Percentiles rank a stretch among this genome's conserved stretches.
Conservation (phyloP, 1,140 invertebrate species). For the Penaeus chinensis region DNA sequence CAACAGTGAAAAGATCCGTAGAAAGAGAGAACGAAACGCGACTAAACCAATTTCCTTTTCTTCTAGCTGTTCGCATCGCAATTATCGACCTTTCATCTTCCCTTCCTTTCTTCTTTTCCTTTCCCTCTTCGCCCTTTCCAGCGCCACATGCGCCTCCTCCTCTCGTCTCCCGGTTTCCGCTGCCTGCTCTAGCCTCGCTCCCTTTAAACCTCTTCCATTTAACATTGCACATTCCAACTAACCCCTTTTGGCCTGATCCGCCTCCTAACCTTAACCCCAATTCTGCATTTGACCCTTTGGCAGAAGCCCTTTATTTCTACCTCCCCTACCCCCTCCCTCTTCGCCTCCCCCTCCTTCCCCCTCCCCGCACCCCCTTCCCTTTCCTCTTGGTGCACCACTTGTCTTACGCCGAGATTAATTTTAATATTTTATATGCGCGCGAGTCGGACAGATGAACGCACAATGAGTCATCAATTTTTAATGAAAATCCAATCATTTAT, state of each 20-base stretch:
- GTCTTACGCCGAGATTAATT: slow-evolving; percentile 50
- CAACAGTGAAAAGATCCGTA: no score
- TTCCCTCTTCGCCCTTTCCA: not conserved
- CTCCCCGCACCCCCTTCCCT: not conserved
- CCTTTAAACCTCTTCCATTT: not conserved
- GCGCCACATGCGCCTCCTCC: not conserved
- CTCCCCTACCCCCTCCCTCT: not conserved
- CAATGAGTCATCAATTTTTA: slow-evolving; percentile 58
- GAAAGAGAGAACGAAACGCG: no score
- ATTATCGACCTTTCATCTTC: not conserved
- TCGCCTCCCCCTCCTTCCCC: not conserved
- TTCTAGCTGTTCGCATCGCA: no score
- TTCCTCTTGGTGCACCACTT: slow-evolving; percentile 48
- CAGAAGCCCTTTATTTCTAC: not conserved
- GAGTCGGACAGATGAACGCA: slow-evolving; percentile 46
- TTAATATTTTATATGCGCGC: slow-evolving; percentile 56
- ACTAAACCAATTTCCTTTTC: no score
- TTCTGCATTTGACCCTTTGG: not conserved
- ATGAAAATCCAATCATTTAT: slow-evolving; percentile 60
- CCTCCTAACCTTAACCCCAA: not conserved
- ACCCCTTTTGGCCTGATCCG: not conserved
- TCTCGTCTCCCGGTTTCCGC: not conserved
- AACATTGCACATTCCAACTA: not conserved
- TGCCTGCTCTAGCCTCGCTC: not conserved
- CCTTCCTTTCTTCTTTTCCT: not conserved